phyloP scores from a whole-genome alignment of 1,140 invertebrate species.

The Calliopsis andreniformis region DNA sequence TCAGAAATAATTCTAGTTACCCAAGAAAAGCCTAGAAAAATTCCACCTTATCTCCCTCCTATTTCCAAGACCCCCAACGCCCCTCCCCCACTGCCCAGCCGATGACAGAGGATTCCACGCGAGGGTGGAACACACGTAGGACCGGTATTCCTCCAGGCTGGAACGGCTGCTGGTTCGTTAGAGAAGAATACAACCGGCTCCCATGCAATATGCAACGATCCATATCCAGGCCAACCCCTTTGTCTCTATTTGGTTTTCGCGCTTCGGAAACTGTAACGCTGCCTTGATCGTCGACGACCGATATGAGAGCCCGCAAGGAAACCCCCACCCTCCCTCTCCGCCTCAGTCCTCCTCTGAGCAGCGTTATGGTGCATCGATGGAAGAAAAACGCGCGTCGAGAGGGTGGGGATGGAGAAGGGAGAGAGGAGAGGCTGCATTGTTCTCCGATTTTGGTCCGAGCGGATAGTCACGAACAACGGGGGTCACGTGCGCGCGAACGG shows the following conservation, averaged over 20 bases:
- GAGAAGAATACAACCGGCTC: constrained; percentile 63
- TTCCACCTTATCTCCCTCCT: neutral
- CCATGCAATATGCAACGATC: constrained; percentile 71
- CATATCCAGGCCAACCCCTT: constrained; percentile 54
- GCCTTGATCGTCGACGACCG: constrained; percentile 43
- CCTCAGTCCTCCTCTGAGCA: too few relatives aligned
- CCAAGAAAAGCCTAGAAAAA: too few relatives aligned
- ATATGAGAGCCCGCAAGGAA: constrained; percentile 23
- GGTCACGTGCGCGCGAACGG: constrained; percentile 37
- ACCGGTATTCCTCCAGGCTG: constrained; percentile 27
- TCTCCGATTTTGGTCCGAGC: constrained; percentile 64
- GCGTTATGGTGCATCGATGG: constrained; percentile 36
- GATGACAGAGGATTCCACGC: constrained; percentile 14
- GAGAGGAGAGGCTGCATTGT: constrained; percentile 51
- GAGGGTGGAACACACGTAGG: constrained; percentile 38
- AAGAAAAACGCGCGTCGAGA: constrained; percentile 29
- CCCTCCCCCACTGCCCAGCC: neutral
- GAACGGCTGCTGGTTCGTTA: constrained; percentile 62
- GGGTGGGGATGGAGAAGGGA: neutral
- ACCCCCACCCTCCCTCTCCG: neutral
- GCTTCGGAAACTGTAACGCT: constrained; percentile 53
- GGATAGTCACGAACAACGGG: constrained; percentile 46
- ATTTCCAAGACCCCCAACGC: too few relatives aligned
- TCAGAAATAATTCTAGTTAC: too few relatives aligned
- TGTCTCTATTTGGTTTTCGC: constrained; percentile 53